Evolutionary conservation across 2,888 invertebrate genomes (phyloP).

Genomic region (Zygogramma bicolorata): DNA sequence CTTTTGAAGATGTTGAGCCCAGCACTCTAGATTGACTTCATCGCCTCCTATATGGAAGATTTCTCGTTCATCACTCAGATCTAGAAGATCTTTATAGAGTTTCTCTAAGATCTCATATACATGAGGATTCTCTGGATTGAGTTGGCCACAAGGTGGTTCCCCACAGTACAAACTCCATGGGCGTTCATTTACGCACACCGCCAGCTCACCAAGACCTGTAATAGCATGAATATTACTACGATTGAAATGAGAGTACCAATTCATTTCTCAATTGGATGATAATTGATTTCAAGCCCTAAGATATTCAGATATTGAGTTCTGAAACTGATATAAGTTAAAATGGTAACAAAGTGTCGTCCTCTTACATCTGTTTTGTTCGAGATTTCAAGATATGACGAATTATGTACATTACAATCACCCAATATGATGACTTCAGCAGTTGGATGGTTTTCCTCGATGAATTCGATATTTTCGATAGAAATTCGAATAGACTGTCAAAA

Average conservation of each 20-base stretch:
- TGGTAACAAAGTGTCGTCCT: too few species aligned
- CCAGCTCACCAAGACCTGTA: slow-evolving; percentile 76
- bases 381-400: too few species aligned
- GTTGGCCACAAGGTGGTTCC: slow-evolving; percentile 88
- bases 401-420: too few species aligned
- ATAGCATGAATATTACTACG: slow-evolving; percentile 9
- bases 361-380: too few species aligned
- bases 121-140: slow-evolving; percentile 85
- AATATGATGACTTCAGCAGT: too few species aligned
- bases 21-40: slow-evolving; percentile 85
- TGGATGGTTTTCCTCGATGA: too few species aligned
- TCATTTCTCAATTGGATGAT: too few species aligned
- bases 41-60: slow-evolving; percentile 88
- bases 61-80: slow-evolving; percentile 81
- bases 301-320: too few species aligned
- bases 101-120: slow-evolving; percentile 80
- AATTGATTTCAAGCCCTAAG: too few species aligned
- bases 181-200: slow-evolving; percentile 81
- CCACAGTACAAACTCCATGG: slow-evolving; percentile 86
- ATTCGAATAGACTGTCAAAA: too few species aligned
- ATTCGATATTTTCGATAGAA: too few species aligned
- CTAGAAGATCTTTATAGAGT: slow-evolving; percentile 82
- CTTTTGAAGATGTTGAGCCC: slow-evolving; percentile 71
- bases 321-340: too few species aligned
- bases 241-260: background rate